These are phyloP conservation scores for Sarcophaga subvicina DNA, from an alignment of 2,888 invertebrate genomes.

Conservation along the genomic window DNA sequence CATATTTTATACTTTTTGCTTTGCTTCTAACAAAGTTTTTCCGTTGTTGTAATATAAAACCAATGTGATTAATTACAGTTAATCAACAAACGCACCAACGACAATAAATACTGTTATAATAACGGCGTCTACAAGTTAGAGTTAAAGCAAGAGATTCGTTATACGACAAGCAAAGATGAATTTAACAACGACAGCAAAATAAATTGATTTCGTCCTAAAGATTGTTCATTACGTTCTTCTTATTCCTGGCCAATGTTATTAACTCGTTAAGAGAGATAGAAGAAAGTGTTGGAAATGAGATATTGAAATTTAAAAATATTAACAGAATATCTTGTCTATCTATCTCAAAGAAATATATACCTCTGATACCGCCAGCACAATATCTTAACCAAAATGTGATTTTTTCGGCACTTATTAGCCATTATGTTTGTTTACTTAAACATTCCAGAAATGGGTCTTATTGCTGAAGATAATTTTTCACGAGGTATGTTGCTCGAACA, in stretches of 20 bases:
- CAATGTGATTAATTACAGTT: slow-evolving; percentile 67
- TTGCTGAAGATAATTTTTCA: too few species aligned
- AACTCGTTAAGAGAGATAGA: too few species aligned
- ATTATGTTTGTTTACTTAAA: too few species aligned
- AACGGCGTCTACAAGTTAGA: slow-evolving; percentile 12
- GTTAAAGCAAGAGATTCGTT: neutral
- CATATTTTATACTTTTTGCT: neutral
- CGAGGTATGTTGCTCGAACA: too few species aligned
- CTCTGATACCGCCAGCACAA: too few species aligned
- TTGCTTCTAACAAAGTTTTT: slow-evolving; percentile 26
- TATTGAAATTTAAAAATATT: too few species aligned
- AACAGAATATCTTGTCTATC: too few species aligned
- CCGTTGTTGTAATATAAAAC: slow-evolving; percentile 43
- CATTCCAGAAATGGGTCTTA: too few species aligned
- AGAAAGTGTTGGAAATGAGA: too few species aligned
- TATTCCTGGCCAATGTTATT: neutral
- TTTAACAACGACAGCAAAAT: slow-evolving; percentile 64
- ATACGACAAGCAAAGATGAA: slow-evolving; percentile 51
- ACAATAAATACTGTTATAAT: neutral
- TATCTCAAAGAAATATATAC: too few species aligned
- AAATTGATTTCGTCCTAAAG: slow-evolving; percentile 61
- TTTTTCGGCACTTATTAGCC: too few species aligned
- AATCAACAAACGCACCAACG: slow-evolving; percentile 56
- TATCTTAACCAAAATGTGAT: too few species aligned
- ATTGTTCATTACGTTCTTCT: neutral